Base-by-base conservation (phyloP, 2,888 invertebrate genomes). In the Leucozona laternaria region DNA sequence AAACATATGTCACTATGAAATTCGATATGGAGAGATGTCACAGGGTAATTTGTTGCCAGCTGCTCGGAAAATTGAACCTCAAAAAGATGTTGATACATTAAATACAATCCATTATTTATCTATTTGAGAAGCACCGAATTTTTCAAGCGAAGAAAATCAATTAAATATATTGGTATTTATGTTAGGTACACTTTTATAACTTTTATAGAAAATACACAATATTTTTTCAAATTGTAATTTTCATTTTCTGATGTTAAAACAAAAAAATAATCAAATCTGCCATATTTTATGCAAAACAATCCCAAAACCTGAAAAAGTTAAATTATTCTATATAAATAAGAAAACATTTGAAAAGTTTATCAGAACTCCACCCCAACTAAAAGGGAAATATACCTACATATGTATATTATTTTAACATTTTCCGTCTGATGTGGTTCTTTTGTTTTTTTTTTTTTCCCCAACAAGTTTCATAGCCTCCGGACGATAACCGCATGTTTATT, bases 381-480 rank as follows among this genome's bases (percentile, higher is more conserved):
- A 15, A 25, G 25, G 15, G 13, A 22, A 50, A 15, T 22, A 20
- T 8, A 1, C 25, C 7, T 45, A 17, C 20, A 20, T 11, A 37
- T 37, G 5, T 15, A 43, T 43, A 43, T 43, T 43, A 13, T 43
- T 43, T 43, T 7, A 43, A 43, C 40, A 40, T 43, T 43, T 43
- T 43, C 15, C 2, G 5, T 43, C n/a, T n/a, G 8, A 17, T 55
- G 10, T 55, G 55, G 55, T 55, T 55, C n/a, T n/a, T 55, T 55
- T 28, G n/a, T 28, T 55, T 55, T 55, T 28, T 55, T 55, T 28
- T 10, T 28, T 55, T 55, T 55, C n/a, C 2, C 28, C 2, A 55
- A 55, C 31, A 55, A 55, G 55, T 55, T 55, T n/a, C 0, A 11
- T 55, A 31, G 55, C 55, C 55, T 55, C 31, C n/a, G 4, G 55